Conservation (phyloP, 2,113 vertebrate genomes). For the Ciconia maguari region DNA sequence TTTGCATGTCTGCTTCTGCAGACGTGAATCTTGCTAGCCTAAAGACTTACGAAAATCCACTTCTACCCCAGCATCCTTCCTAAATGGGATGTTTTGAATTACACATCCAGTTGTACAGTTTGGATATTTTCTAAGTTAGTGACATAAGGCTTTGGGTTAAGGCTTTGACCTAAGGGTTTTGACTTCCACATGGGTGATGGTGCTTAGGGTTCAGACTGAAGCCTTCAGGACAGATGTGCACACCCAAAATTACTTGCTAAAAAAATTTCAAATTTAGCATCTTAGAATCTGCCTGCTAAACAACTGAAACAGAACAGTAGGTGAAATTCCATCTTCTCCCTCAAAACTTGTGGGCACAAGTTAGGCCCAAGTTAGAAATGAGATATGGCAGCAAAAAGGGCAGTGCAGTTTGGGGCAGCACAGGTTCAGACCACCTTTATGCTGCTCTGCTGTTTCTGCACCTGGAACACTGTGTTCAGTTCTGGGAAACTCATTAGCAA, state of each 20-base stretch:
- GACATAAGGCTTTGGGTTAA: background rate
- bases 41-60: background rate
- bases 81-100: background rate
- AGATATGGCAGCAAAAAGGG: background rate
- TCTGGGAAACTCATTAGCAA: slow-evolving; percentile 41
- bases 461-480: background rate
- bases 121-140: background rate
- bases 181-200: background rate
- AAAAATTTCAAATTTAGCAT: background rate
- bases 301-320: background rate
- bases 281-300: background rate
- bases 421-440: background rate
- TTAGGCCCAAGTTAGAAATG: background rate
- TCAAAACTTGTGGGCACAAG: background rate
- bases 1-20: background rate
- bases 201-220: background rate
- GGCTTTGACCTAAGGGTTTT: background rate
- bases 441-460: background rate
- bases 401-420: background rate
- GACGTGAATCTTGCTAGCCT: background rate
- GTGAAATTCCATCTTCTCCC: background rate
- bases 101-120: background rate
- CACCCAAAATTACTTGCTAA: background rate
- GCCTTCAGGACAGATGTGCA: background rate
- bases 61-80: background rate